Conservation (phyloP, 2,888 invertebrate genomes). For the Idaea aversata region DNA sequence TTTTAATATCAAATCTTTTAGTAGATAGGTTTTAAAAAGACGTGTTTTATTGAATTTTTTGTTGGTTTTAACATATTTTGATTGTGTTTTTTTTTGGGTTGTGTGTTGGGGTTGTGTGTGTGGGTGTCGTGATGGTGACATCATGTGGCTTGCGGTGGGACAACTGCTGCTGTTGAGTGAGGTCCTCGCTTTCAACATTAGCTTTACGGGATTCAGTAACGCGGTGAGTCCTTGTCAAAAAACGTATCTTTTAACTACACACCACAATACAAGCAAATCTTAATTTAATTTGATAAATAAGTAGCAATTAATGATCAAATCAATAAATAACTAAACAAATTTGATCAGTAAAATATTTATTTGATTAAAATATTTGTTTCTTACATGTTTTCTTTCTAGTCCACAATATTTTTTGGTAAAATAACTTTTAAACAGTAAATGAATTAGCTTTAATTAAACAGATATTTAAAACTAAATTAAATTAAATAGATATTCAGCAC, state of each 20-base stretch:
- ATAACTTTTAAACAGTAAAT: too few relatives aligned
- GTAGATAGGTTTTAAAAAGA: neutral
- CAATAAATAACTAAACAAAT: too few relatives aligned
- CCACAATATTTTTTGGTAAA: too few relatives aligned
- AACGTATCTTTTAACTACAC: neutral
- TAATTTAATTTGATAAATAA: too few relatives aligned
- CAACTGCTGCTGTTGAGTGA: slow-evolving; percentile 60
- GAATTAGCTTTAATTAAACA: too few relatives aligned
- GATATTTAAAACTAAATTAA: too few relatives aligned
- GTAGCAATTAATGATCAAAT: too few relatives aligned
- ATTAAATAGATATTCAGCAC: too few relatives aligned
- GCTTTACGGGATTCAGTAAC: slow-evolving; percentile 47
- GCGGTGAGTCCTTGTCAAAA: slow-evolving; percentile 48
- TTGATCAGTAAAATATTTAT: too few relatives aligned
- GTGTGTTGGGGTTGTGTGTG: slow-evolving; percentile 5
- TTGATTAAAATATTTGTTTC: too few relatives aligned
- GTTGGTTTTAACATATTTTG: neutral
- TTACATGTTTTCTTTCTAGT: too few relatives aligned
- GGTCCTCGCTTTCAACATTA: slow-evolving; percentile 55
- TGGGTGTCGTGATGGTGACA: slow-evolving; percentile 41
- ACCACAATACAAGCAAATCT: too few relatives aligned
- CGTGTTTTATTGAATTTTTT: neutral
- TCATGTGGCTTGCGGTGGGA: slow-evolving; percentile 64
- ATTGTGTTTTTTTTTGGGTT: neutral
- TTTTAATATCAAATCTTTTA: neutral